Evolutionary conservation across 2,888 invertebrate species (phyloP), one percentile per base, ranked within the genome.

Genomic region (Melipona bicolor): DNA sequence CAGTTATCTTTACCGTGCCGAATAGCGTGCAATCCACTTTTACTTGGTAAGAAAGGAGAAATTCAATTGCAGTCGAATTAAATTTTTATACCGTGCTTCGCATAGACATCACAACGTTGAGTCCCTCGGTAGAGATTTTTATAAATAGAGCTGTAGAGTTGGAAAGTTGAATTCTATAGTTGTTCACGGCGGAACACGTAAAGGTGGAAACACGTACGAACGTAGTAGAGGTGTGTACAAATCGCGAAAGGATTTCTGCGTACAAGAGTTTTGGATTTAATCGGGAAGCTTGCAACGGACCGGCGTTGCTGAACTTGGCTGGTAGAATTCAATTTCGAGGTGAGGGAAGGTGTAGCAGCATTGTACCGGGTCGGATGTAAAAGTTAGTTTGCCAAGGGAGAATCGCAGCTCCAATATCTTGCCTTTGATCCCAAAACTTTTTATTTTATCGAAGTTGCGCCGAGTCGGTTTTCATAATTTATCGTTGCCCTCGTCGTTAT

Each of bases 351-450:
- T 17, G 24, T 6, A 36, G n/a, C 32, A 43, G 13, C 21, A 32
- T 69, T 54, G 50, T 19, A 32, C 61, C 24, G 21, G 4, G 54
- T 17, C 36, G n/a, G 36, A 32, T 36, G 1, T 32, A 32, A 69
- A 70, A 70, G 54, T 70, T 70, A n/a, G 70, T n/a, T 54, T 19
- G 43, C 70, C 17, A 19, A 43, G 70, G n/a, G 32, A 54, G 54
- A 70, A 36, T 70, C 32, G 70, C 36, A 4, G n/a, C n/a, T 70
- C n/a, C 32, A n/a, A 70, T 54, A 67, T 56, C 54, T 36, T 36
- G 32, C 32, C 54, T 70, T 54, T 36, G 17, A 70, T 70, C 54
- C 54, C 15, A 36, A n/a, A 70, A 54, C 32, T 70, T 70, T 70
- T 36, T 27, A 36, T 70, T 70, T 70, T 54, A 70, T 56, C 17